These are phyloP conservation scores for Euura lappo DNA, from an alignment of 1,140 invertebrate species.

Conservation along the genomic window DNA sequence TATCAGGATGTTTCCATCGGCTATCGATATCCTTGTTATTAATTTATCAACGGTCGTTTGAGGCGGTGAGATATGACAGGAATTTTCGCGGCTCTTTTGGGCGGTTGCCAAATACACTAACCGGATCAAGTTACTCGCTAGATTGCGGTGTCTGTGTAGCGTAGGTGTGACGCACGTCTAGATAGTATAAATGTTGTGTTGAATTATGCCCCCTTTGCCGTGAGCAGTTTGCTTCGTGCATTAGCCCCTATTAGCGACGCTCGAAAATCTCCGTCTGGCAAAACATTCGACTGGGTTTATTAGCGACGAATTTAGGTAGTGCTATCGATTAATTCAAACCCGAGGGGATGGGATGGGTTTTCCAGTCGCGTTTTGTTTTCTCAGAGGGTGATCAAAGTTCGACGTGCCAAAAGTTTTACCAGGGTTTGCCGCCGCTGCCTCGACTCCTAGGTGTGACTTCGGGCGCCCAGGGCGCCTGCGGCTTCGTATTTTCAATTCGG, in stretches of 20 bases:
- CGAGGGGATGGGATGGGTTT: neutral
- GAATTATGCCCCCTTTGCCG: neutral
- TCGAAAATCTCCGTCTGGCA: neutral
- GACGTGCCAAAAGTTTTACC: neutral
- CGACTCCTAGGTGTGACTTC: neutral
- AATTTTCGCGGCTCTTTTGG: neutral
- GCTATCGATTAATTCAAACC: neutral
- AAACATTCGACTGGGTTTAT: neutral
- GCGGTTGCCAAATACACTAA: neutral
- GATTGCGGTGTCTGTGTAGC: neutral
- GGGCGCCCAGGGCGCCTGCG: neutral
- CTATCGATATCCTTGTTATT: neutral
- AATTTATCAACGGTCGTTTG: neutral
- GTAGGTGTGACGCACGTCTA: neutral
- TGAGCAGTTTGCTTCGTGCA: neutral
- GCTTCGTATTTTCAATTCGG: constrained; percentile 1
- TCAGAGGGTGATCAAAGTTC: constrained; percentile 5
- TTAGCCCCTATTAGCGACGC: neutral
- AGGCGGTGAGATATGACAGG: neutral
- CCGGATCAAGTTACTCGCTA: neutral
- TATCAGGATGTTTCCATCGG: too few species aligned
- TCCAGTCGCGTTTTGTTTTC: neutral
- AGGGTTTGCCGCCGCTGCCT: neutral
- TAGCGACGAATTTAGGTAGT: neutral
- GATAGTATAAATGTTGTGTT: neutral